Evolutionary conservation across 2,113 vertebrate species (phyloP), one percentile per base, ranked within the genome.

Genomic region (Cardinalis cardinalis): DNA sequence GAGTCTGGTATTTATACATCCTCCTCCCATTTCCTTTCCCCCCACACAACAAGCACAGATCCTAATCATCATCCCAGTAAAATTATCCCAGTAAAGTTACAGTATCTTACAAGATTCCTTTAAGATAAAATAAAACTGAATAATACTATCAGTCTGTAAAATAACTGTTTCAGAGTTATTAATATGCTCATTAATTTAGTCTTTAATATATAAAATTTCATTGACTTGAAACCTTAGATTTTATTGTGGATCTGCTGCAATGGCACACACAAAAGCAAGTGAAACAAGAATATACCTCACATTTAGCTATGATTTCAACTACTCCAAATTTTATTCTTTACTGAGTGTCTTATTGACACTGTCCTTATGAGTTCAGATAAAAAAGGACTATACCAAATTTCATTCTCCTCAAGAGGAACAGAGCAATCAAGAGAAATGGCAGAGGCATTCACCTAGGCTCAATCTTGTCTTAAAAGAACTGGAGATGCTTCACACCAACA

Each of bases 1-100:
- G 38, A 97, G 18, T 78, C 70, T 26, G 24, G 71, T 96, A 89
- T 90, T 93, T 93, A 90, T 84, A 87, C 63, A 89, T 79, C 17
- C 73, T 94, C 82, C 64, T 85, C 59, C 63, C 53, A 75, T 43
- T 95, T 91, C 90, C 79, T 58, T 60, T 63, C 55, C 16, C 29
- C 43, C 49, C 36, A 26, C 41, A 56, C 53, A 92, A 71, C 14
- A 63, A 84, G 52, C 8, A 18, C 10, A 87, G 58, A 84, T 43
- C 46, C 41, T 64, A 78, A 23, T 65, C 55, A 75, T 44, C 38
- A 60, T 23, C 8, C 25, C 32, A 81, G 32, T 25, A 34, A 88
- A 49, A 75, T 40, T 49, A 66, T 28, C 19, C 34, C 38, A 75
- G 26, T 17, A 23, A 87, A 49, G 21, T 34, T 66, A 44, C 0